These are phyloP conservation scores for Cydia strobilella DNA, from an alignment of 1,140 invertebrate species.

Conservation along the genomic window DNA sequence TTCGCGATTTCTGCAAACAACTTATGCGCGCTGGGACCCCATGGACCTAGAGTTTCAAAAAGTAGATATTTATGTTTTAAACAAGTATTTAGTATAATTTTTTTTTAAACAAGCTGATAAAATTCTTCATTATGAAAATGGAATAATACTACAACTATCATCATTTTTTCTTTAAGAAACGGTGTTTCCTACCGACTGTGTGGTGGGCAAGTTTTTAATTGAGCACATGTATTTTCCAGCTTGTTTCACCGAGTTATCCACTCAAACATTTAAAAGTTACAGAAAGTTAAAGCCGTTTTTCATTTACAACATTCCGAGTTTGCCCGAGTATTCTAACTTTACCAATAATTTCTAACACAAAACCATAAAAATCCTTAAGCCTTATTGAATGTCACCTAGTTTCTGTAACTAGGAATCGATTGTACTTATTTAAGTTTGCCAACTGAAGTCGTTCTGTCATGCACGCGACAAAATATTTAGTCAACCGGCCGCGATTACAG, in stretches of 20 bases:
- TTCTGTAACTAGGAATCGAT: conserved; percentile 30
- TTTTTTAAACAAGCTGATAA: neutral
- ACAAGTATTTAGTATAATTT: too few relatives aligned
- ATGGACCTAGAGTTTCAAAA: too few relatives aligned
- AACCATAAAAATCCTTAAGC: conserved; percentile 13
- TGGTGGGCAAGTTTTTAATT: neutral
- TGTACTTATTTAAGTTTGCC: conserved; percentile 15
- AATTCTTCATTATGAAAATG: too few relatives aligned
- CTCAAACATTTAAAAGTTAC: neutral
- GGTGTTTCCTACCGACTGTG: neutral
- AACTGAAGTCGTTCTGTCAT: conserved; percentile 27
- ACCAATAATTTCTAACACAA: conserved; percentile 10
- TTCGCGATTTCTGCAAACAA: too few relatives aligned
- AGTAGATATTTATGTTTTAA: too few relatives aligned
- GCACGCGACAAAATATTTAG: conserved; percentile 59
- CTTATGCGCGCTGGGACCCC: too few relatives aligned
- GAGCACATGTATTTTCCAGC: neutral
- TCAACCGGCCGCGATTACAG: conserved; percentile 46
- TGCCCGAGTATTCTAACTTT: conserved; percentile 13
- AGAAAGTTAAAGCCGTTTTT: conserved; percentile 14
- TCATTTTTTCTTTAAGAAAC: neutral
- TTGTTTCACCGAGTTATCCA: neutral
- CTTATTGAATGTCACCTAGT: conserved; percentile 12
- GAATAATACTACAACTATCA: neutral
- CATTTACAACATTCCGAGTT: conserved; percentile 19